A percentile compares a stretch with the other conserved stretches of the same genome.
Conservation (phyloP, 2,113 vertebrate genomes). For the Channa argus region DNA sequence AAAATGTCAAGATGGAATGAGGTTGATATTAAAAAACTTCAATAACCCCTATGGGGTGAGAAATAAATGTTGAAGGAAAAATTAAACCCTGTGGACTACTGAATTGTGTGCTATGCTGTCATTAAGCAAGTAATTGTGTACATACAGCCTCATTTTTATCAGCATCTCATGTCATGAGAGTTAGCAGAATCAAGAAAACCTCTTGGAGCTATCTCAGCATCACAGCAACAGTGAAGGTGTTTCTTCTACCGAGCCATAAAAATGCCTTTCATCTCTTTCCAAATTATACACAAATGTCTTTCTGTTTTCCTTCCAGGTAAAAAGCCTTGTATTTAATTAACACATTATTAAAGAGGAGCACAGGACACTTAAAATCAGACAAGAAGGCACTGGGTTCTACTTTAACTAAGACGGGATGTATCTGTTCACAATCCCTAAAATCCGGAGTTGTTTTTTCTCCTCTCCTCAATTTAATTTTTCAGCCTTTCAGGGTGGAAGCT, state of each 20-base stretch:
- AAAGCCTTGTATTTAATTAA: constrained; percentile 48
- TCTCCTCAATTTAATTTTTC: constrained; percentile 29
- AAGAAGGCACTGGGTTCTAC: neutral
- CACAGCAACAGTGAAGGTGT: constrained; percentile 11
- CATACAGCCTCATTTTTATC: constrained; percentile 14
- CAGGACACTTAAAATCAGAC: constrained; percentile 14
- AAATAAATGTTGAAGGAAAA: constrained; percentile 17
- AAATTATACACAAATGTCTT: constrained; percentile 3
- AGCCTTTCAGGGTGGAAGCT: constrained; percentile 26
- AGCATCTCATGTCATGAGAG: constrained; percentile 5
- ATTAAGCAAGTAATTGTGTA: constrained; percentile 21
- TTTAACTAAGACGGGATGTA: constrained; percentile 5
- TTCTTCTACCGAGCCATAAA: constrained; percentile 31
- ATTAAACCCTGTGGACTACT: neutral
- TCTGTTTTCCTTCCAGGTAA: constrained; percentile 37
- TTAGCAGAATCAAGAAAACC: constrained; percentile 21
- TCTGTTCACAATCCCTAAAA: constrained; percentile 14
- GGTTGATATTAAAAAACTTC: constrained; percentile 49
- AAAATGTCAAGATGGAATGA: constrained; percentile 62
- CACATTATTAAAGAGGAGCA: constrained; percentile 41
- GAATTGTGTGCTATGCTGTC: constrained; percentile 13
- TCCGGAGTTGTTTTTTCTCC: neutral
- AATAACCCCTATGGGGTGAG: constrained; percentile 42
- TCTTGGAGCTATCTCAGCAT: constrained; percentile 18
- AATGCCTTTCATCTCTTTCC: constrained; percentile 37